These are phyloP conservation scores for Cartodere bifasciata DNA, from an alignment of 2,888 invertebrate genomes.

Conservation along the genomic window DNA sequence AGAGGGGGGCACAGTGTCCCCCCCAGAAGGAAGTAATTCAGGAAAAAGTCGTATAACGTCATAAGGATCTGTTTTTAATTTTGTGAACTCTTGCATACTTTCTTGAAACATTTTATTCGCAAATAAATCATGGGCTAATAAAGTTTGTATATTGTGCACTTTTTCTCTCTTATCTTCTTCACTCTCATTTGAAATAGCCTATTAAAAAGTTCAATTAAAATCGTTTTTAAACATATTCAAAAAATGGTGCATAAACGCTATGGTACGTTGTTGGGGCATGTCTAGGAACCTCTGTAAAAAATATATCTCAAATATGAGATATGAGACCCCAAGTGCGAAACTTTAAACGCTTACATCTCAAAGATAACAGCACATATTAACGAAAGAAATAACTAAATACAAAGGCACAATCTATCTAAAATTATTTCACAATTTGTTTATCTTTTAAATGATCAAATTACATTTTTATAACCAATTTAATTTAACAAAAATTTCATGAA, in stretches of 20 bases:
- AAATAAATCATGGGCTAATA: slow-evolving; percentile 85
- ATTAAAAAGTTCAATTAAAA: too few species aligned
- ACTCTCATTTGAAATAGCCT: slow-evolving; percentile 75
- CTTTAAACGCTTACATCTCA: too few species aligned
- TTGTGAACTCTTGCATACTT: slow-evolving; percentile 84
- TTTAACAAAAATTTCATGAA: too few species aligned
- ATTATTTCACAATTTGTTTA: too few species aligned
- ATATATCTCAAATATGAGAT: background rate
- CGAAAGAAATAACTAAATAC: too few species aligned
- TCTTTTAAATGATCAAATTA: too few species aligned
- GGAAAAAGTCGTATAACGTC: slow-evolving; percentile 94
- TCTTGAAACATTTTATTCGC: slow-evolving; percentile 75
- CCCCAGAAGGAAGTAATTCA: slow-evolving; percentile 51
- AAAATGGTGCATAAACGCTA: too few species aligned
- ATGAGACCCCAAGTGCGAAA: too few species aligned
- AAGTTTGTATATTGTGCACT: slow-evolving; percentile 77
- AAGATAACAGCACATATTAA: too few species aligned
- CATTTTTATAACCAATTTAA: too few species aligned
- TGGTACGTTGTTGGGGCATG: too few species aligned
- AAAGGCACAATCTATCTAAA: too few species aligned
- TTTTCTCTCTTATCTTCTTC: slow-evolving; percentile 69
- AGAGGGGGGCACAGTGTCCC: slow-evolving; percentile 31
- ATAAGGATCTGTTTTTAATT: slow-evolving; percentile 84
- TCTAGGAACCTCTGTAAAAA: background rate
- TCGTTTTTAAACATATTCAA: slow-evolving; percentile 1